Base-by-base conservation (phyloP, 2,113 vertebrate species). In the Ariopsis seemanni region DNA sequence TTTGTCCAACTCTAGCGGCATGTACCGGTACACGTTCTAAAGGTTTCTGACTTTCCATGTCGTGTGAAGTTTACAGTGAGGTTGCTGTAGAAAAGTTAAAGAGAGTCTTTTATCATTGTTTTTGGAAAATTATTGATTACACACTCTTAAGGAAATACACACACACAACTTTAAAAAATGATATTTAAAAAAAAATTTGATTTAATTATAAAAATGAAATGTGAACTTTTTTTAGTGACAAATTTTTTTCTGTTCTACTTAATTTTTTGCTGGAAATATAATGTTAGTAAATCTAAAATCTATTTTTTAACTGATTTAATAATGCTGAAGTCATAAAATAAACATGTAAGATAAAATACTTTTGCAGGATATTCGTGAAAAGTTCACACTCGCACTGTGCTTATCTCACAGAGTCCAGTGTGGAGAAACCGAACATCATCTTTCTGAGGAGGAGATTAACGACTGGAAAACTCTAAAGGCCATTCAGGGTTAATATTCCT, bases 401-500 rank as follows among this genome's bases (percentile, higher is more conserved):
- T 42, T 53, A 0, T n/a, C 50, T 84, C 50, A 52, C 87, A 90
- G 89, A 82, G 5, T 11, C 17, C 87, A 84, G 74, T 82, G 15
- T 85, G 65, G 87, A 48, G 89, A 82, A 77, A 81, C n/a, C 14
- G 74, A 67, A 42, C 18, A n/a, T 71, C 25, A 1, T 83, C 81
- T 85, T 74, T 82, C 89, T 75, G 75, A 84, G 22, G 84, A 88
- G 67, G 89, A 88, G 77, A 86, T 69, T 12, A 60, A 30, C 5
- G 58, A 88, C 11, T 25, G 7, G 67, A 90, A 86, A 58, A 84
- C 53, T 30, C 75, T 90, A 15, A 65, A 34, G 53, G 67, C 58
- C 60, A 75, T 90, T 48, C 89, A 88, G 84, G 87, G 89, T 90
- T 84, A 89, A 74, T 89, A 15, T 34, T 58, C 34, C 83, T 11